phyloP scores from a whole-genome alignment of 2,888 invertebrate genomes.

The Mamestra brassicae region DNA sequence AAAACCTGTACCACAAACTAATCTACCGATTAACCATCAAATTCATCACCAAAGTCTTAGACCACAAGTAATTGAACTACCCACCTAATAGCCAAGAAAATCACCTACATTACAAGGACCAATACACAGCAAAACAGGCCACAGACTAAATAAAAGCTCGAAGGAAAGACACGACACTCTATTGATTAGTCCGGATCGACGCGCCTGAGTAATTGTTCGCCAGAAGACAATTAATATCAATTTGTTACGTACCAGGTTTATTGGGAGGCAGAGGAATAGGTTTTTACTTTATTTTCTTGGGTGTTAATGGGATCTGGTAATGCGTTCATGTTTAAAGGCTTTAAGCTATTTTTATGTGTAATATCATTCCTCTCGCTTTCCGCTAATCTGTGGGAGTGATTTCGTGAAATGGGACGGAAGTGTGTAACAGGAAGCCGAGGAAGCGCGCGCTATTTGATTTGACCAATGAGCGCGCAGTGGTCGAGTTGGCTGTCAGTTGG shows the following conservation, averaged over 20 bases:
- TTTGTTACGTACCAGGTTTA: slow-evolving; percentile 57
- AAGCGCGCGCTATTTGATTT: too few relatives aligned
- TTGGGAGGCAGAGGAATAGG: slow-evolving; percentile 35
- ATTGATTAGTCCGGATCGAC: slow-evolving; percentile 51
- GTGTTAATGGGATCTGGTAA: background rate
- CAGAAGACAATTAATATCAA: slow-evolving; percentile 63
- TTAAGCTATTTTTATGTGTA: too few relatives aligned
- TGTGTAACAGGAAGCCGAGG: too few relatives aligned
- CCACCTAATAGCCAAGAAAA: background rate
- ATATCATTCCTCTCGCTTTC: too few relatives aligned
- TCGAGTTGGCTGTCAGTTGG: too few relatives aligned
- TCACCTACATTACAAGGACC: background rate
- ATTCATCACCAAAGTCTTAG: background rate
- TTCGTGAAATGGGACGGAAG: too few relatives aligned
- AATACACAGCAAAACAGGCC: slow-evolving; percentile 28
- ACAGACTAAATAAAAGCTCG: slow-evolving; percentile 35
- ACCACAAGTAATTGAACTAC: too few relatives aligned
- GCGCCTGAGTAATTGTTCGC: slow-evolving; percentile 50
- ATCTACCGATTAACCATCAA: background rate
- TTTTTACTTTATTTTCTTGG: slow-evolving; percentile 33
- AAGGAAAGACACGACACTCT: slow-evolving; percentile 38
- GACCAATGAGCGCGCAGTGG: too few relatives aligned
- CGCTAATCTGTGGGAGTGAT: too few relatives aligned
- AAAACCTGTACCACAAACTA: background rate
- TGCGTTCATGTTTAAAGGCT: background rate